Evolutionary conservation across 1,140 invertebrate species (phyloP), one percentile per base, ranked within the genome.

Genomic region (Tetraneura akinire): DNA sequence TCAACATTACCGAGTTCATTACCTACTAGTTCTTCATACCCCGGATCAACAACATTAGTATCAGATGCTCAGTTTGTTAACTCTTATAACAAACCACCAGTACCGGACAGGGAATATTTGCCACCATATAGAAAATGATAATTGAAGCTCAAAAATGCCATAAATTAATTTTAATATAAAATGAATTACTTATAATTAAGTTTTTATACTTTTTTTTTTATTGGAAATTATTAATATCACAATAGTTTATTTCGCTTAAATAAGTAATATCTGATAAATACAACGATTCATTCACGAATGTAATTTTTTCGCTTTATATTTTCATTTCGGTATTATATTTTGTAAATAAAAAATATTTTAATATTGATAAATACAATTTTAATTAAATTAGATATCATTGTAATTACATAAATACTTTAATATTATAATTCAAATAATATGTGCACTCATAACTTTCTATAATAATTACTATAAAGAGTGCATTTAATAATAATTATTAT

Each of bases 31-130:
- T n/a, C 68, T 2, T 66, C 78, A 78, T 49, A 51, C 21, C 55
- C 71, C 1, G 47, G 32, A 81, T 18, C 23, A 71, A 32, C 76
- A 51, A 13, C 16, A 23, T 14, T 74, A 73, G 0, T 80, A 82
- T 55, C 80, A 80, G 23, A 70, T 80, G 64, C 32, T 2, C 80
- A 68, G 37, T 68, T 80, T 70, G 64, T 71, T 8, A 80, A 71
- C 51, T 42, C 60, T 53, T 66, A 64, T 18, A 78, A 66, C 11
- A 81, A 23, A 3, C 81, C 71, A 55, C 49, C 74, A 0, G 70
- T 64, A 37, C 64, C 81, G 16, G 68, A 78, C 53, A 81, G 83
- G 14, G 83, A 83, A 81, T 83, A 83, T 53, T 80, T 83, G 49
- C 83, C 83, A 42, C 83, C 82, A 14, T 83, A 82, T 21, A 81